These are phyloP conservation scores for Tenebrosternarchus preto DNA, from an alignment of 2,113 vertebrate species.

Conservation along the genomic window DNA sequence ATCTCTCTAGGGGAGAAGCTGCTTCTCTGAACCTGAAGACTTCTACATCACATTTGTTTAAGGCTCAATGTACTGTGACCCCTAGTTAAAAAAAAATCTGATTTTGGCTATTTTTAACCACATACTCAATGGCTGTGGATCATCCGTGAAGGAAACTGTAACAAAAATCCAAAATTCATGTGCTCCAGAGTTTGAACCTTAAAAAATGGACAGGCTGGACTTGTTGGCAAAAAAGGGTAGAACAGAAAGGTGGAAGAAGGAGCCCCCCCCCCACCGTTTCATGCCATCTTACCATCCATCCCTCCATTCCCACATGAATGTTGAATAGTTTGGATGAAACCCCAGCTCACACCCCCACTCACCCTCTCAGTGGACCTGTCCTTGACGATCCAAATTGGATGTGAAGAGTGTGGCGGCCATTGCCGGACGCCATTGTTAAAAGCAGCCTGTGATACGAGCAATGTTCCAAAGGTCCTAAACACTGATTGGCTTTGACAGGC, in stretches of 20 bases:
- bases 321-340: constrained; percentile 41
- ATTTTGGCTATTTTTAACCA: neutral
- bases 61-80: neutral
- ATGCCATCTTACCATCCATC: constrained; percentile 2
- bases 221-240: neutral
- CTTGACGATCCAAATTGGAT: constrained; percentile 93
- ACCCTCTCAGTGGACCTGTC: constrained; percentile 54
- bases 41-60: constrained; percentile 76
- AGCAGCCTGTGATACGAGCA: constrained; percentile 68
- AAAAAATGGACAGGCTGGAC: neutral
- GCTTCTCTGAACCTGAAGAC: constrained; percentile 91
- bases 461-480: constrained; percentile 69
- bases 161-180: neutral
- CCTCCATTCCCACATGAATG: constrained; percentile 39
- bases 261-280: neutral
- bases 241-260: constrained; percentile 14
- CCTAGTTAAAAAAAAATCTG: neutral
- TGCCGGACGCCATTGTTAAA: constrained; percentile 84
- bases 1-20: constrained; percentile 67
- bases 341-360: constrained; percentile 43
- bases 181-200: neutral
- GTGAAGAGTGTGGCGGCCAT: constrained; percentile 95
- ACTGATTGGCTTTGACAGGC: constrained; percentile 98
- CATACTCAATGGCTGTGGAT: neutral
- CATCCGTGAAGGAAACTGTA: neutral